Conservation (phyloP, 1,140 invertebrate species). For the Elymnias hypermnestra region DNA sequence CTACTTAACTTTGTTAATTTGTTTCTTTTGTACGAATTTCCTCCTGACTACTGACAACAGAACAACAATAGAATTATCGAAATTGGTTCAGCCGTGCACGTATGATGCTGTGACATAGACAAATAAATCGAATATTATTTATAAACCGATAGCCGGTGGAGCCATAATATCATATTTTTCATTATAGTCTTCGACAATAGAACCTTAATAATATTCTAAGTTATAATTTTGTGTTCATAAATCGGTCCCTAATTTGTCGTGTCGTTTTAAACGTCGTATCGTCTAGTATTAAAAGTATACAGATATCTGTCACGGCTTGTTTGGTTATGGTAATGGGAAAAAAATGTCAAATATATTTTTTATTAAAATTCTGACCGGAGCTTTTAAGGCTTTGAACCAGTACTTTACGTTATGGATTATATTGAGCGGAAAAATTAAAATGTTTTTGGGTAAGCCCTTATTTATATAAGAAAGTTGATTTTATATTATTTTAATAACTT, state of each 20-base stretch:
- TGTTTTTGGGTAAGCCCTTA: constrained; percentile 4
- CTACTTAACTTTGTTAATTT: no score
- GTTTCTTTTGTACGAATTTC: no score
- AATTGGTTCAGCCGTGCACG: no score
- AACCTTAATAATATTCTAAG: no score
- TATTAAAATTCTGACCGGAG: constrained; percentile 46
- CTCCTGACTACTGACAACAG: no score
- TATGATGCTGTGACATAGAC: no score
- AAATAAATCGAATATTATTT: no score
- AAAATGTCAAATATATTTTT: constrained; percentile 46
- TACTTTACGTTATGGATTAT: constrained; percentile 34
- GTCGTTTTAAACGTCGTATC: not conserved
- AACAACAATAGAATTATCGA: no score
- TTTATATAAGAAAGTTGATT: constrained; percentile 1
- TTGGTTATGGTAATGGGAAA: constrained; percentile 55
- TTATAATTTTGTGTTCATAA: no score
- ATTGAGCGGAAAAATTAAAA: constrained; percentile 31
- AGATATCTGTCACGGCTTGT: constrained; percentile 53
- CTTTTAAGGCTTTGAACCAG: constrained; percentile 44
- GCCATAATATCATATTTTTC: no score
- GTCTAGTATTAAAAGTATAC: not conserved
- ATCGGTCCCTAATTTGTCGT: constrained; percentile 8
- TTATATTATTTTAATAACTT: not conserved
- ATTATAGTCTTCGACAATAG: no score
- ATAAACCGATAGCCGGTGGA: no score